Conservation (phyloP, 2,888 invertebrate species). For the Chydorus sphaericus region DNA sequence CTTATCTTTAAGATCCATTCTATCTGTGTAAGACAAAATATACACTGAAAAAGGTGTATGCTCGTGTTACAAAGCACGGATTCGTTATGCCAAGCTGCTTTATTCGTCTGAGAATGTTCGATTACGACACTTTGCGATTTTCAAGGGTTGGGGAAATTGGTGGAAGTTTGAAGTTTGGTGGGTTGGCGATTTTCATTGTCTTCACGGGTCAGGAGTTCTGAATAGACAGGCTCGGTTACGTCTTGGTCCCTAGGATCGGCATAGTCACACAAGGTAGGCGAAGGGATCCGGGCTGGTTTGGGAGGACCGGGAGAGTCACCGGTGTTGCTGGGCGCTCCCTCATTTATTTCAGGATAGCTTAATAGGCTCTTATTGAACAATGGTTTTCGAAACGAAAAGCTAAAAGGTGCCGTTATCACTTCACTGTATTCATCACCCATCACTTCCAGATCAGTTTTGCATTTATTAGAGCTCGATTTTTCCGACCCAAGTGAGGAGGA, state of each 20-base stretch:
- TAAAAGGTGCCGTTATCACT: constrained; percentile 8
- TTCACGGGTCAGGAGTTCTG: not conserved
- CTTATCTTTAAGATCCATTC: no score
- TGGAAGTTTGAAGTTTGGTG: not conserved
- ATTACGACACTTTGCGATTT: no score
- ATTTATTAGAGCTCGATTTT: no score
- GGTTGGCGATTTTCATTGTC: not conserved
- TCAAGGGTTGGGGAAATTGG: not conserved
- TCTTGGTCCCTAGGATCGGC: constrained; percentile 6
- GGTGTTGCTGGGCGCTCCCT: no score
- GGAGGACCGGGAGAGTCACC: no score
- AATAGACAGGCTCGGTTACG: not conserved
- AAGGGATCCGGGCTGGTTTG: not conserved
- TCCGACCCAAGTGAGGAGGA: no score
- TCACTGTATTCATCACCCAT: not conserved
- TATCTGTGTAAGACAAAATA: no score
- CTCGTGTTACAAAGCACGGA: no score
- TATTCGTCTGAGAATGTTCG: no score
- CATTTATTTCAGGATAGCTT: no score
- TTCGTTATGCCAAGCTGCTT: no score
- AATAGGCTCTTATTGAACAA: not conserved
- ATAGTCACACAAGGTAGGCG: not conserved
- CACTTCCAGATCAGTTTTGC: not conserved
- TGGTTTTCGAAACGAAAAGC: constrained; percentile 11
- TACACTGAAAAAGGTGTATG: no score